Evolutionary conservation across 30 jellyfish, hydroid and myxozoan species (phyloP).

Genomic region (Pseudorhiza aurosa): DNA sequence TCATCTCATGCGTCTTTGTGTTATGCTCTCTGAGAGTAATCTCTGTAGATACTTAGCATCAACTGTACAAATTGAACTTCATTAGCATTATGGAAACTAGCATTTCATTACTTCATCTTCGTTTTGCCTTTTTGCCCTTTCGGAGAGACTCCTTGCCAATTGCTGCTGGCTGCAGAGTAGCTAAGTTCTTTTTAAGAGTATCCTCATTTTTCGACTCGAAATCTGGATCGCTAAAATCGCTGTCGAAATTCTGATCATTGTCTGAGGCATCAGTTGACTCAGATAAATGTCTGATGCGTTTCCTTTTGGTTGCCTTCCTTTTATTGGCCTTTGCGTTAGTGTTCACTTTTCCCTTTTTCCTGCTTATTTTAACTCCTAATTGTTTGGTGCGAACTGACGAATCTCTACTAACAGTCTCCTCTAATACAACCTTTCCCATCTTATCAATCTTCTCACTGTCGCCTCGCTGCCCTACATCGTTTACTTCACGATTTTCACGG

Average conservation of each 20-base stretch:
- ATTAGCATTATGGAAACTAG: too few species aligned
- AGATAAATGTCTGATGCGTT: neutral
- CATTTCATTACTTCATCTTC: too few species aligned
- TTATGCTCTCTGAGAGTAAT: too few species aligned
- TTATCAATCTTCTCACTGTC: too few species aligned
- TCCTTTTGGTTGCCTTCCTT: neutral
- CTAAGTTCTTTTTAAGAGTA: neutral
- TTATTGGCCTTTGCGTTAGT: neutral
- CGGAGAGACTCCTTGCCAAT: constrained; percentile 21
- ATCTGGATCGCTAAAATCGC: constrained; percentile 5
- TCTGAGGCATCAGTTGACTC: neutral
- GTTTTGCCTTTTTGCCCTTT: neutral
- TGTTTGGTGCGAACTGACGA: neutral
- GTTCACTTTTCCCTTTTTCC: neutral
- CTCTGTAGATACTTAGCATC: too few species aligned
- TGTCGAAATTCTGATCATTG: neutral
- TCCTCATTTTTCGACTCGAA: neutral
- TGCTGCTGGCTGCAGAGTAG: neutral
- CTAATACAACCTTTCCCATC: neutral
- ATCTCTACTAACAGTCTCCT: neutral
- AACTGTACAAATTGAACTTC: too few species aligned
- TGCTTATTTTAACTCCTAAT: neutral
- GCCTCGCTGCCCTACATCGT: neutral
- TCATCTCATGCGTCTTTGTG: too few species aligned
- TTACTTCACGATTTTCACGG: neutral